phyloP scores from a whole-genome alignment of 2,888 invertebrate genomes.

The Piscicola geometra region DNA sequence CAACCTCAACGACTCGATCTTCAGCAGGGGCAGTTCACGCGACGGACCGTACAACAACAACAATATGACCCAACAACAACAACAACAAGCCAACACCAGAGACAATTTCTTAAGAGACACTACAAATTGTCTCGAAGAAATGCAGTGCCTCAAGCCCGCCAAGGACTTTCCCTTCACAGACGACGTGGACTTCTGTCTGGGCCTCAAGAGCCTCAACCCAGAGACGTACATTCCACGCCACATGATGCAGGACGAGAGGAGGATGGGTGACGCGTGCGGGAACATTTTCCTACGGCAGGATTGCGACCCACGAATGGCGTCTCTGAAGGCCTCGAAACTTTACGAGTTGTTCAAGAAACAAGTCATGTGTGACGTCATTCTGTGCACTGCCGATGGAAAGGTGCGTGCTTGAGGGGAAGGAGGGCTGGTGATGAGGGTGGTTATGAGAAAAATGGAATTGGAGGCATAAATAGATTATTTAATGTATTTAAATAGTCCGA shows the following conservation, averaged over 20 bases:
- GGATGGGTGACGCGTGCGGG: neutral
- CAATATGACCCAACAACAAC: neutral
- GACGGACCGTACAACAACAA: neutral
- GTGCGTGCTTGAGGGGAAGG: too few relatives aligned
- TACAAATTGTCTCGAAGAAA: neutral
- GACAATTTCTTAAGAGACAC: neutral
- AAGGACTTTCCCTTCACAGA: neutral
- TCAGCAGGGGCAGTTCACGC: too few relatives aligned
- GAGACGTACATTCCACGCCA: conserved; percentile 2
- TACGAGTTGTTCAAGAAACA: conserved; percentile 28
- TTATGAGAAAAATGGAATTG: too few relatives aligned
- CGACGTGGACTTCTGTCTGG: neutral
- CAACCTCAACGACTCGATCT: neutral
- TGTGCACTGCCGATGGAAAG: conserved; percentile 22
- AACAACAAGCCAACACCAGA: neutral
- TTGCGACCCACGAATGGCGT: neutral
- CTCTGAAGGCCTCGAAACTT: conserved; percentile 13
- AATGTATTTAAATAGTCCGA: too few relatives aligned
- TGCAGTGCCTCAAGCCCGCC: neutral
- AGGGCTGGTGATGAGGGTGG: too few relatives aligned
- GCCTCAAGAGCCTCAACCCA: neutral
- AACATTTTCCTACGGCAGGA: neutral
- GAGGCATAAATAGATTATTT: too few relatives aligned
- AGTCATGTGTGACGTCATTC: conserved; percentile 28
- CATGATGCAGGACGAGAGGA: neutral